Percentiles rank a stretch among this genome's conserved stretches.
phyloP scores from a whole-genome alignment of 2,888 invertebrate species.

The Geotrupes spiniger region DNA sequence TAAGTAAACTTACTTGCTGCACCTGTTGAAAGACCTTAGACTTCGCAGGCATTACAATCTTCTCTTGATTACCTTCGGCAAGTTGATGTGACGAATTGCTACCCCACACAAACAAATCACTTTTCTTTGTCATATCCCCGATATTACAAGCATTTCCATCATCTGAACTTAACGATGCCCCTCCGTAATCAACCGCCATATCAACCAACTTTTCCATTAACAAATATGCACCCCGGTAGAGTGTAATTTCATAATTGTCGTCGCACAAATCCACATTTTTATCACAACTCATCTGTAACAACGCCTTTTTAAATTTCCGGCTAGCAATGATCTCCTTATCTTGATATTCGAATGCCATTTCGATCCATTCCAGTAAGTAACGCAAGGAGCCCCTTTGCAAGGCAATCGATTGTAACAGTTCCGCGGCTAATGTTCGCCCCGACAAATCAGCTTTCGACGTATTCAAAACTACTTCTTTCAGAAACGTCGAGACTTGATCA shows the following conservation, averaged over 20 bases:
- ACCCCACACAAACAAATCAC: conserved; percentile 63
- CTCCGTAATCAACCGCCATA: conserved; percentile 49
- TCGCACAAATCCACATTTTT: conserved; percentile 23
- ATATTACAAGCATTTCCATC: conserved; percentile 12
- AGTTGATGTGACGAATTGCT: conserved; percentile 64
- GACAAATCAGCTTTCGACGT: conserved; percentile 52
- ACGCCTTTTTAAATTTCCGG: conserved; percentile 40
- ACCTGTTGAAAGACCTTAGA: conserved; percentile 58
- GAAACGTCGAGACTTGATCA: conserved; percentile 55
- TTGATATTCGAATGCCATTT: conserved; percentile 55
- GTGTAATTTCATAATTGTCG: conserved; percentile 32
- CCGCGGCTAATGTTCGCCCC: conserved; percentile 50
- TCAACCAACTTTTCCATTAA: conserved; percentile 55
- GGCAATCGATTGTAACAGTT: conserved; percentile 57
- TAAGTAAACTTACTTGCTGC: conserved; percentile 53
- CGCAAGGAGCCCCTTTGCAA: conserved; percentile 60
- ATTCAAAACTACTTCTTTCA: conserved; percentile 54
- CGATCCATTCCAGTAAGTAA: conserved; percentile 61
- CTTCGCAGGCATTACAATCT: conserved; percentile 57
- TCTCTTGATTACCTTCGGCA: conserved; percentile 60
- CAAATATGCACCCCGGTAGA: conserved; percentile 56
- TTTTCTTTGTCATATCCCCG: conserved; percentile 41
- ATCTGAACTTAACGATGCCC: conserved; percentile 10
- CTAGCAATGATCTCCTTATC: conserved; percentile 35
- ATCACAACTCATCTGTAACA: conserved; percentile 38